Evolutionary conservation across 2,888 invertebrate species (phyloP).

Genomic region (Meliscaeva auricollis): DNA sequence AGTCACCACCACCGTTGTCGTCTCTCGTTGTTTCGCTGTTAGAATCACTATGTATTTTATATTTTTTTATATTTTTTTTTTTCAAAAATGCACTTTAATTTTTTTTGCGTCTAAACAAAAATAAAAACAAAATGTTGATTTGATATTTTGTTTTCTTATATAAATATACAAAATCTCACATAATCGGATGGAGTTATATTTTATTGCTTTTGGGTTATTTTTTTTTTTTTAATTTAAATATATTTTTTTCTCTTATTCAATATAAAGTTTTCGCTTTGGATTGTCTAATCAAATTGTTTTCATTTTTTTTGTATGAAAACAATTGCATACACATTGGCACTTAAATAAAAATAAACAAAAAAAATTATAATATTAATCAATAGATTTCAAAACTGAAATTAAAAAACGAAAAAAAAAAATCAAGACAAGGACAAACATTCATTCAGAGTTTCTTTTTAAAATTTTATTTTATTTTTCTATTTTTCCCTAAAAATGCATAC

Average conservation of each 20-base stretch:
- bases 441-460: slow-evolving; percentile 20
- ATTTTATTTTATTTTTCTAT: not conserved
- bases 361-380: slow-evolving; percentile 5
- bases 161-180: slow-evolving; percentile 69
- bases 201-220: slow-evolving; percentile 67
- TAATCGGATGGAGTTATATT: slow-evolving; percentile 67
- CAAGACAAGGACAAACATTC: slow-evolving; percentile 33
- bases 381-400: slow-evolving; percentile 39
- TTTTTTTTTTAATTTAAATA: slow-evolving; percentile 23
- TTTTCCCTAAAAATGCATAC: slow-evolving; percentile 62
- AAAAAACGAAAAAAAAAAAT: not conserved
- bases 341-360: slow-evolving; percentile 48
- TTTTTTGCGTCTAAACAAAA: slow-evolving; percentile 29
- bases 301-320: slow-evolving; percentile 34
- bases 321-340: slow-evolving; percentile 68
- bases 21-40: slow-evolving; percentile 17
- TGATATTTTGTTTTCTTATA: slow-evolving; percentile 40
- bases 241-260: slow-evolving; percentile 26
- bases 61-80: not conserved
- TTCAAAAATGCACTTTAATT: slow-evolving; percentile 40
- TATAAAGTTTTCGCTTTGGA: slow-evolving; percentile 57
- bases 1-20: slow-evolving; percentile 39
- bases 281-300: slow-evolving; percentile 69
- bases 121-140: slow-evolving; percentile 15
- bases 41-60: slow-evolving; percentile 30